These are phyloP conservation scores for Solea senegalensis DNA, from an alignment of 2,113 vertebrate genomes.

Conservation along the genomic window DNA sequence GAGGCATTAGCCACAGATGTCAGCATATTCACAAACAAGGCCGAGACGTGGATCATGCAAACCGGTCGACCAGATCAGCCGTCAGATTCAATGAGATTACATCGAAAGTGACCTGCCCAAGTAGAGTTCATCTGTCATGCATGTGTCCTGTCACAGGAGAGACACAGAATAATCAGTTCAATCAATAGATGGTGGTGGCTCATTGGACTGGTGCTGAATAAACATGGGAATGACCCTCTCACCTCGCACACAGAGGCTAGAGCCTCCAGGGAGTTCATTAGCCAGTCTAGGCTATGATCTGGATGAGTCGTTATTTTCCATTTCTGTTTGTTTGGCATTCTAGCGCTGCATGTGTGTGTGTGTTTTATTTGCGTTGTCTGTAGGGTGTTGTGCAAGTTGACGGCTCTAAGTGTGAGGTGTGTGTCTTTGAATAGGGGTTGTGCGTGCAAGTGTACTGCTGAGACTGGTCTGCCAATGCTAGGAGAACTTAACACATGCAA, in stretches of 20 bases:
- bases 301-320: slow-evolving; percentile 63
- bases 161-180: slow-evolving; percentile 76
- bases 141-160: slow-evolving; percentile 69
- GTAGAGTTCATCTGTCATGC: slow-evolving; percentile 76
- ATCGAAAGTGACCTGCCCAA: slow-evolving; percentile 64
- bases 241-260: slow-evolving; percentile 63
- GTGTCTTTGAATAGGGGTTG: slow-evolving; percentile 16
- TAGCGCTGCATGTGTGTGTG: background rate
- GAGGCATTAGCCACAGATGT: slow-evolving; percentile 65
- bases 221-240: slow-evolving; percentile 79
- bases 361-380: background rate
- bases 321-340: slow-evolving; percentile 66
- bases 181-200: slow-evolving; percentile 76
- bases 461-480: background rate
- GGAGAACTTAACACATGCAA: background rate
- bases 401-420: slow-evolving; percentile 1
- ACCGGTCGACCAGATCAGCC: slow-evolving; percentile 60
- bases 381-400: slow-evolving; percentile 9
- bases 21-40: slow-evolving; percentile 61
- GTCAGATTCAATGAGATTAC: slow-evolving; percentile 72
- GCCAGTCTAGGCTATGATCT: slow-evolving; percentile 68
- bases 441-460: background rate
- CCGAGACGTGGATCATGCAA: slow-evolving; percentile 54
- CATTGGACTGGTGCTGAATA: slow-evolving; percentile 74
- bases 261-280: slow-evolving; percentile 78